Conservation (phyloP, 2,888 invertebrate species). For the Chorisops tibialis region DNA sequence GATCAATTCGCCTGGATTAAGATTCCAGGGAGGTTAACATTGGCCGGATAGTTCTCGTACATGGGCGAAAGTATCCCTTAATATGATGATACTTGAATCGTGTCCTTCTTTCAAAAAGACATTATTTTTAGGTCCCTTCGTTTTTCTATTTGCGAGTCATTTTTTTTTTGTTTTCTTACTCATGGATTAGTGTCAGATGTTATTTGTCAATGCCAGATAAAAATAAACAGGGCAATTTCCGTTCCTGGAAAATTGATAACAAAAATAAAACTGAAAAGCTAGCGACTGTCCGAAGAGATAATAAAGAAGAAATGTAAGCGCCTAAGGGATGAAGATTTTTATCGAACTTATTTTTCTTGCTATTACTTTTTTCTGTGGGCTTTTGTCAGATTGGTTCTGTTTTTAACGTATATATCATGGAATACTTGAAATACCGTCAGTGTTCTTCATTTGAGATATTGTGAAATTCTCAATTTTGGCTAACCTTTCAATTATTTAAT, state of each 20-base stretch:
- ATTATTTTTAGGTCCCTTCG: neutral
- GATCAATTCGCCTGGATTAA: conserved; percentile 10
- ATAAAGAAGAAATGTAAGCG: no score
- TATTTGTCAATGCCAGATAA: conserved; percentile 29
- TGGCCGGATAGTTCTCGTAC: neutral
- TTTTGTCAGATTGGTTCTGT: no score
- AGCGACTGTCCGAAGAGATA: no score
- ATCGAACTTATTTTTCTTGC: no score
- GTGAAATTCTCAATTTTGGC: no score
- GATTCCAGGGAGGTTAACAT: neutral
- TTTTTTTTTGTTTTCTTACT: neutral
- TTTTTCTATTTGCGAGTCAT: conserved; percentile 1
- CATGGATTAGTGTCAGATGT: conserved; percentile 27
- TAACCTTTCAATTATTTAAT: no score
- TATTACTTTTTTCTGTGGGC: no score
- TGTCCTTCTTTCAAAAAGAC: neutral
- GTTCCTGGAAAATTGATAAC: conserved; percentile 27
- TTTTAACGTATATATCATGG: no score
- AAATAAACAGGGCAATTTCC: conserved; percentile 29
- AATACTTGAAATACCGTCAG: no score
- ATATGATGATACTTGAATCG: neutral
- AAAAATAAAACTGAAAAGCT: conserved; percentile 11
- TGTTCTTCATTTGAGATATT: no score
- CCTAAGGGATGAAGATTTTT: no score
- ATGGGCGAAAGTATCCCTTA: conserved; percentile 11